Evolutionary conservation across 1,140 invertebrate genomes (phyloP).

Genomic region (Limonius californicus): DNA sequence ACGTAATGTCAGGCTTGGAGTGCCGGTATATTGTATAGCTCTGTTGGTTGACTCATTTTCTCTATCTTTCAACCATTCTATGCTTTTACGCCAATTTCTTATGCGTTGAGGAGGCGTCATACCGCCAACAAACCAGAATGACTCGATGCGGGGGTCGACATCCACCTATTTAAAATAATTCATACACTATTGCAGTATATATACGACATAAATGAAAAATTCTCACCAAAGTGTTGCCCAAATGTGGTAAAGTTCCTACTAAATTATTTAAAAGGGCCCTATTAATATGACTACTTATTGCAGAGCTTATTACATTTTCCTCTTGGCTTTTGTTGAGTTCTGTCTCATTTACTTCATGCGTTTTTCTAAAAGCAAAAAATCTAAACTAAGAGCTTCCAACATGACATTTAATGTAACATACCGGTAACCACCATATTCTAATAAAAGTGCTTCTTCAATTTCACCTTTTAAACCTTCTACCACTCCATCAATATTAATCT

Average conservation of each 20-base stretch:
- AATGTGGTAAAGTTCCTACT: conserved; percentile 54
- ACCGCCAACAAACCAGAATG: conserved; percentile 75
- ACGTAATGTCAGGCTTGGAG: conserved; percentile 62
- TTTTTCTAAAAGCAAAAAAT: no score
- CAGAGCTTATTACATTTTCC: conserved; percentile 49
- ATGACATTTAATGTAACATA: no score
- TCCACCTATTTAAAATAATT: conserved; percentile 53
- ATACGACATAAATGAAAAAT: no score
- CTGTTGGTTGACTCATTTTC: no score
- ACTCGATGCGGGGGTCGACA: conserved; percentile 69
- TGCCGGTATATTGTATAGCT: conserved; percentile 62
- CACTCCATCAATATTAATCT: conserved; percentile 43
- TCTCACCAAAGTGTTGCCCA: conserved; percentile 42
- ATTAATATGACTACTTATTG: conserved; percentile 64
- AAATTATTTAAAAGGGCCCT: conserved; percentile 59
- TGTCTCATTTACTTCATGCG: no score
- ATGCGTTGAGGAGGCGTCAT: conserved; percentile 49
- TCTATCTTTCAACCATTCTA: conserved; percentile 46
- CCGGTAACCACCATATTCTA: conserved; percentile 55
- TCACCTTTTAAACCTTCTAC: conserved; percentile 51
- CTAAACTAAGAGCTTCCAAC: no score
- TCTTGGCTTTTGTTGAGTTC: conserved; percentile 22
- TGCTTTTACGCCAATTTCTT: background rate
- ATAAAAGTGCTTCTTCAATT: conserved; percentile 57
- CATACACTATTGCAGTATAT: no score